A percentile compares a stretch with the other conserved stretches of the same genome.
Conservation (phyloP, 2,888 invertebrate species). For the Phengaris alcon region DNA sequence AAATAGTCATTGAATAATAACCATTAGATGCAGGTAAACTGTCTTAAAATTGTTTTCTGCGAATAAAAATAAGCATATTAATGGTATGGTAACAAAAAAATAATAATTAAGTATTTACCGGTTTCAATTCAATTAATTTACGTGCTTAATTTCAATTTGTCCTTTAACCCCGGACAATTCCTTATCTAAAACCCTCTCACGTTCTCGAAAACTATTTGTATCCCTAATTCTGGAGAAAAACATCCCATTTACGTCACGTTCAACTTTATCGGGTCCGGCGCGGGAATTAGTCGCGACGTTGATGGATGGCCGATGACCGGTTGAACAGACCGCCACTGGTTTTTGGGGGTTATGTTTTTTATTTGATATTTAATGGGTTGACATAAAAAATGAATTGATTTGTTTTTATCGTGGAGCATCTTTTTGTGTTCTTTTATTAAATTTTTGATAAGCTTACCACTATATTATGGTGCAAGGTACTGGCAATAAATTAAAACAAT, state of each 20-base stretch:
- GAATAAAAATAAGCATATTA: no score
- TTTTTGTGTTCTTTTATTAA: no score
- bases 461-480: no score
- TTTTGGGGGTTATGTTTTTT: constrained; percentile 21
- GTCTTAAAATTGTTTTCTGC: no score
- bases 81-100: no score
- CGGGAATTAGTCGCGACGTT: constrained; percentile 54
- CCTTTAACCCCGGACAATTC: constrained; percentile 41
- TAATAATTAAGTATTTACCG: neutral
- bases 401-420: neutral
- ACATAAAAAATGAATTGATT: neutral
- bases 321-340: constrained; percentile 41
- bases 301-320: constrained; percentile 47
- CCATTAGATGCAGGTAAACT: no score
- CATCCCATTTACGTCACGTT: constrained; percentile 49
- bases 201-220: constrained; percentile 59
- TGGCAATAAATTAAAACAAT: no score
- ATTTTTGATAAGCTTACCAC: no score
- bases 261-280: constrained; percentile 50
- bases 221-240: constrained; percentile 61
- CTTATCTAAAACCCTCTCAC: constrained; percentile 49
- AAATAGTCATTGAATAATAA: no score
- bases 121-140: neutral
- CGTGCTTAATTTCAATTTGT: constrained; percentile 33
- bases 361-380: neutral